Evolutionary conservation across 1,140 invertebrate species (phyloP).

Genomic region (Drosophila pseudoobscura): DNA sequence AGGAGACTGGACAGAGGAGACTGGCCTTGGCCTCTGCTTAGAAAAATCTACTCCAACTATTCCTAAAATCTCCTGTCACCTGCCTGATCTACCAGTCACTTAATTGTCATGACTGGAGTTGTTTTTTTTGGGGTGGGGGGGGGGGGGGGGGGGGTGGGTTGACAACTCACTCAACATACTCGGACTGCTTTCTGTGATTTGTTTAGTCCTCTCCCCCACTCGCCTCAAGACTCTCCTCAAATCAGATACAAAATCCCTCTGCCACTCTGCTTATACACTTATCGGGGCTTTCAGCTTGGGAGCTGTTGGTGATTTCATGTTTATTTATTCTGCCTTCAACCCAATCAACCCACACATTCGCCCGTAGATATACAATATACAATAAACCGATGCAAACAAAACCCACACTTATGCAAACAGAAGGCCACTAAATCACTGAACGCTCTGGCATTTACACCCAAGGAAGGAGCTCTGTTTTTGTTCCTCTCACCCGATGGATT

Average conservation of each 20-base stretch:
- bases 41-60: neutral
- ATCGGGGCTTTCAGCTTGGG: conserved; percentile 53
- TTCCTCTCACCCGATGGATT: conserved; percentile 30
- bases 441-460: conserved; percentile 72
- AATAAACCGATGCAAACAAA: conserved; percentile 51
- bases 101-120: conserved; percentile 46
- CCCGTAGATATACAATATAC: neutral
- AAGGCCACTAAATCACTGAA: conserved; percentile 75
- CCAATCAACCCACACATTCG: conserved; percentile 63
- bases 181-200: conserved; percentile 29
- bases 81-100: conserved; percentile 19
- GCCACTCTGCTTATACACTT: conserved; percentile 63
- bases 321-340: conserved; percentile 75
- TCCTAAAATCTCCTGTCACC: conserved; percentile 20
- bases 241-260: conserved; percentile 49
- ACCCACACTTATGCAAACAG: conserved; percentile 64
- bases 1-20: neutral
- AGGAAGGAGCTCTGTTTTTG: conserved; percentile 25
- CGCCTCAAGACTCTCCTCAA: conserved; percentile 26
- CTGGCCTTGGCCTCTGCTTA: neutral
- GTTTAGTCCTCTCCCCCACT: conserved; percentile 22
- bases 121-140: too few species aligned
- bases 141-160: neutral
- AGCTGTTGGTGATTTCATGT: conserved; percentile 66
- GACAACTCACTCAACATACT: conserved; percentile 40